Base-by-base conservation (phyloP, 2,113 vertebrate genomes). In the Dunckerocampus dactyliophorus region DNA sequence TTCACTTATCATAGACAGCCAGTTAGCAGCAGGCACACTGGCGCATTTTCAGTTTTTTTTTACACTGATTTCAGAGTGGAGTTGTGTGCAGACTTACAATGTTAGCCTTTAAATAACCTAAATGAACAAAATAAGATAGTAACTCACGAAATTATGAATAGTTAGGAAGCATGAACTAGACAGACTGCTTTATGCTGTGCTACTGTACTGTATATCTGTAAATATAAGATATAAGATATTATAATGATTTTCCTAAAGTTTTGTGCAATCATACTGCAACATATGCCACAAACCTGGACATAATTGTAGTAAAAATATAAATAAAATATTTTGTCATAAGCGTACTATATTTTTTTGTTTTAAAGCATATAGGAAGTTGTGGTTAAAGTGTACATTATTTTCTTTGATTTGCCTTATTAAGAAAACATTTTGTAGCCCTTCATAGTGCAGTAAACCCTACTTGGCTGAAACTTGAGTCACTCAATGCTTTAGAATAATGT, bases 1-100 rank as follows among this genome's bases (percentile, higher is more conserved):
- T 56, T 20, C 50, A 48, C 28, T 65, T 62, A 75, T 79, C 48
- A 52, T 3, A 49, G 62, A 58, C 49, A 28, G 22, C 14, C 49
- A 15, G 21, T 24, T 24, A 51, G 49, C 21, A 15, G 31, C 21
- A 15, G 31, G 59, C 50, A 59, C 50, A 67, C 66, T 43, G 39
- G 1, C 0, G 39, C 39, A 43, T 43, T 43, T 43, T 43, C 39
- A 13, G 39, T 43, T 14, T 5, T 43, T 42, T 13, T 42, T 43
- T 43, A 14, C 39, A 43, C 2, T 3, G 4, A 22, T 22, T 50
- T 20, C 5, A 50, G 21, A 22, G 48, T 0, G 1, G 8, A 11
- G 22, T 16, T 31, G 14, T 52, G 8, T 28, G 9, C 50, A 9
- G 3, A 24, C 21, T 51, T 22, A 13, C 21, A 14, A 15, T 24